Percentiles rank a stretch among this genome's conserved stretches.
Evolutionary conservation across 1,140 invertebrate genomes (phyloP).

Genomic region (Meloidogyne exigua): DNA sequence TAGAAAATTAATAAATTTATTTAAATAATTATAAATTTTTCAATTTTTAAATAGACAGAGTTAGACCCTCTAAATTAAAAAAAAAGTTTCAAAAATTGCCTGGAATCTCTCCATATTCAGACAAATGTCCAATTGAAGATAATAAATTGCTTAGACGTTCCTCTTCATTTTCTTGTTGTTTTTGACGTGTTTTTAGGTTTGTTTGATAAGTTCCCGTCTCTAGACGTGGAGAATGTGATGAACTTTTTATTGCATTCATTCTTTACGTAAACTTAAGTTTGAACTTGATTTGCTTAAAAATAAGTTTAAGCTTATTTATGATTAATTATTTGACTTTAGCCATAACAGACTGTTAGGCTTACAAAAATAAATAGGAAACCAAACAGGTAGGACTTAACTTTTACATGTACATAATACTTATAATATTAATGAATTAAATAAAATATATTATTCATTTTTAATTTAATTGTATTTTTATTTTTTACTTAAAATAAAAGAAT

Average conservation of each 20-base stretch:
- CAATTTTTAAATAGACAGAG: too few species aligned
- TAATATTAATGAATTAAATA: too few species aligned
- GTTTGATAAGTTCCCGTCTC: not conserved
- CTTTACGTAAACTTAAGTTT: not conserved
- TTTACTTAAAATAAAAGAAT: too few species aligned
- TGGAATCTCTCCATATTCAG: constrained; percentile 35
- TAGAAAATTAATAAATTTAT: not conserved
- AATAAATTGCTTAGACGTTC: constrained; percentile 23
- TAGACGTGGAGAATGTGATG: not conserved
- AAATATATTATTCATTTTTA: too few species aligned
- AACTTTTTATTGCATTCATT: not conserved
- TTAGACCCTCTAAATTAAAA: too few species aligned
- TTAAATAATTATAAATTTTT: not conserved
- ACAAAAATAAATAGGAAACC: too few species aligned
- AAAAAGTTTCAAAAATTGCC: not conserved
- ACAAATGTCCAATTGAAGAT: constrained; percentile 27
- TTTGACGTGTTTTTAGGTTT: not conserved
- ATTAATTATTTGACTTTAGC: not conserved
- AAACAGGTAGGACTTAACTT: too few species aligned
- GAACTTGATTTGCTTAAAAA: not conserved
- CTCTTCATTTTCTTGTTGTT: not conserved
- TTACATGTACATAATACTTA: too few species aligned
- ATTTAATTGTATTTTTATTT: too few species aligned
- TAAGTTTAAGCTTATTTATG: not conserved
- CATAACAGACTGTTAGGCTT: too few species aligned